These are phyloP conservation scores for Mythimna vitellina DNA, from an alignment of 2,888 invertebrate genomes.

Conservation along the genomic window DNA sequence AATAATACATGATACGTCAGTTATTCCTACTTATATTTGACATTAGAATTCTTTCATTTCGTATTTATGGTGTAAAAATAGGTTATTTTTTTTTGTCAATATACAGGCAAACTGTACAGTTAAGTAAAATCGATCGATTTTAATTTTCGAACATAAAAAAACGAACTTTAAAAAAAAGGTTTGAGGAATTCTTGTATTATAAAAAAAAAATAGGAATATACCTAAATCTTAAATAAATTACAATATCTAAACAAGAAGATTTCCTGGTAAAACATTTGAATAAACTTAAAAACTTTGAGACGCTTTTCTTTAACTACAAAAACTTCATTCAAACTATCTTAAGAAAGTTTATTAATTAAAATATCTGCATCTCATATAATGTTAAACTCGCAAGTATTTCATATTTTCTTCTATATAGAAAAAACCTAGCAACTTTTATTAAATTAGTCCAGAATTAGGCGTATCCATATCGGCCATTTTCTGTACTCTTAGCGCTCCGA, in stretches of 20 bases:
- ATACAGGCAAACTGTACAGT: too few species aligned
- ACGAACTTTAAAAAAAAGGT: too few species aligned
- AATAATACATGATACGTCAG: constrained; percentile 25
- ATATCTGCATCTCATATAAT: constrained; percentile 12
- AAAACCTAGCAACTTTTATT: background rate
- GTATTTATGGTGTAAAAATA: background rate
- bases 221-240: constrained; percentile 1
- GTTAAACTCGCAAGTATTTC: constrained; percentile 3
- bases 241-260: constrained; percentile 17
- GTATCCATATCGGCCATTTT: too few species aligned
- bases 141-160: too few species aligned
- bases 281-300: constrained; percentile 48
- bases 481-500: too few species aligned
- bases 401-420: constrained; percentile 12
- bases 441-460: too few species aligned
- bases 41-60: background rate
- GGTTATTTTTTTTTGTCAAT: background rate
- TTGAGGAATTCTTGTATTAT: too few species aligned
- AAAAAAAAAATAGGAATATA: background rate
- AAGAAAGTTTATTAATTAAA: constrained; percentile 57
- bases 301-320: constrained; percentile 44
- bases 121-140: too few species aligned
- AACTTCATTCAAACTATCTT: constrained; percentile 45
- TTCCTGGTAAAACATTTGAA: constrained; percentile 20
- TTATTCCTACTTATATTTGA: too few species aligned